Conservation (phyloP, 2,888 invertebrate species). For the Craniophora ligustri region DNA sequence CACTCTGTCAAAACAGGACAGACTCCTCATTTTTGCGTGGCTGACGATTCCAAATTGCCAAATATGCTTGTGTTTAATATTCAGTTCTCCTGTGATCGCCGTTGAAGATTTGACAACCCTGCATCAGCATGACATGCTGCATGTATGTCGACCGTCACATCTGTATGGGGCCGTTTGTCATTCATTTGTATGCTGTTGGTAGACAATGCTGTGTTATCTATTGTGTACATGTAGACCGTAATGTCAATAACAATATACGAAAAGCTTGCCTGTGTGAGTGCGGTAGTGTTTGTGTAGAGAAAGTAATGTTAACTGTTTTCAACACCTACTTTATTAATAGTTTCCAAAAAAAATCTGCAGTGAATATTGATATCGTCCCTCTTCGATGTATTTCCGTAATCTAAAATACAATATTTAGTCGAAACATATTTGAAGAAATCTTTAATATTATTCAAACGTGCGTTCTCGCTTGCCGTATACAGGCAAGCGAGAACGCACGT, state of each 20-base stretch:
- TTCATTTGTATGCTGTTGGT: slow-evolving; percentile 74
- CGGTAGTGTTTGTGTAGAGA: slow-evolving; percentile 26
- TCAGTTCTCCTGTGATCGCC: neutral
- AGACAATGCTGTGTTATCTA: slow-evolving; percentile 70
- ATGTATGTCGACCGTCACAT: slow-evolving; percentile 65
- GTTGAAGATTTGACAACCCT: slow-evolving; percentile 38
- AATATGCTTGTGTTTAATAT: no score
- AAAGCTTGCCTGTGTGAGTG: slow-evolving; percentile 28
- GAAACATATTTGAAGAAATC: no score
- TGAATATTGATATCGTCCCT: no score
- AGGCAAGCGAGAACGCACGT: no score
- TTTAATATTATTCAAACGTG: no score
- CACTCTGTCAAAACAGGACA: neutral
- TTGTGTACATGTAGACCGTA: slow-evolving; percentile 76
- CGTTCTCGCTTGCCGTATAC: no score
- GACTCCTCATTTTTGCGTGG: no score
- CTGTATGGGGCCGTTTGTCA: slow-evolving; percentile 67
- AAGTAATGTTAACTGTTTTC: slow-evolving; percentile 31
- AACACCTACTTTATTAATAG: neutral
- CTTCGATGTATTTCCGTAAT: no score
- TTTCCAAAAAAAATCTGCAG: no score
- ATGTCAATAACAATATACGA: slow-evolving; percentile 67
- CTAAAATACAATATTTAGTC: no score
- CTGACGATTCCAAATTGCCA: no score
- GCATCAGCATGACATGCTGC: slow-evolving; percentile 61